Percentiles rank a stretch among this genome's conserved stretches.
Conservation (phyloP, 2,113 vertebrate species). For the Cairina moschata region DNA sequence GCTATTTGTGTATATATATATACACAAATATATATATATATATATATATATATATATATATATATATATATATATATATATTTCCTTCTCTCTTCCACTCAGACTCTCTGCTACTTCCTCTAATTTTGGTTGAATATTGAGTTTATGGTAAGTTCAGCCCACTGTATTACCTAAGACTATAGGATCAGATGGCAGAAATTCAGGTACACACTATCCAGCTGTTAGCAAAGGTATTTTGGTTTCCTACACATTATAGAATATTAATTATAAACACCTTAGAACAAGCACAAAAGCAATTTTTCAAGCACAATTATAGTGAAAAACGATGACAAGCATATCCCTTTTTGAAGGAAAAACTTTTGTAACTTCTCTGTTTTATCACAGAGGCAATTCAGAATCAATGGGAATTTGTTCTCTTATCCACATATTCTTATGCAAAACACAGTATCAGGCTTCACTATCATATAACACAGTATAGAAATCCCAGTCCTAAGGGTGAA, state of each 20-base stretch:
- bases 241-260: background rate
- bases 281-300: background rate
- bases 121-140: background rate
- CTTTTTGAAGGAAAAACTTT: background rate
- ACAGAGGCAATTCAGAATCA: background rate
- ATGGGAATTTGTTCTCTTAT: background rate
- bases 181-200: slow-evolving; percentile 32
- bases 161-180: background rate
- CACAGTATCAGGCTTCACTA: background rate
- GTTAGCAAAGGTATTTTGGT: slow-evolving; percentile 35
- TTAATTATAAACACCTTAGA: slow-evolving; percentile 23
- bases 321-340: background rate
- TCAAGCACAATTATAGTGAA: background rate
- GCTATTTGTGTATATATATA: too few relatives aligned
- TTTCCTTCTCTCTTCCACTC: background rate
- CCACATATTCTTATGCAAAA: background rate
- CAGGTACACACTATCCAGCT: slow-evolving; percentile 10
- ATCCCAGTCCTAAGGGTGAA: background rate
- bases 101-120: background rate
- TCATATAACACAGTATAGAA: background rate
- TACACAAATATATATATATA: too few relatives aligned
- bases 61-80: too few relatives aligned
- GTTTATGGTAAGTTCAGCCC: background rate
- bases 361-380: background rate
- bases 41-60: too few relatives aligned